These are phyloP conservation scores for Phengaris alcon DNA, from an alignment of 2,888 invertebrate genomes.

Conservation along the genomic window DNA sequence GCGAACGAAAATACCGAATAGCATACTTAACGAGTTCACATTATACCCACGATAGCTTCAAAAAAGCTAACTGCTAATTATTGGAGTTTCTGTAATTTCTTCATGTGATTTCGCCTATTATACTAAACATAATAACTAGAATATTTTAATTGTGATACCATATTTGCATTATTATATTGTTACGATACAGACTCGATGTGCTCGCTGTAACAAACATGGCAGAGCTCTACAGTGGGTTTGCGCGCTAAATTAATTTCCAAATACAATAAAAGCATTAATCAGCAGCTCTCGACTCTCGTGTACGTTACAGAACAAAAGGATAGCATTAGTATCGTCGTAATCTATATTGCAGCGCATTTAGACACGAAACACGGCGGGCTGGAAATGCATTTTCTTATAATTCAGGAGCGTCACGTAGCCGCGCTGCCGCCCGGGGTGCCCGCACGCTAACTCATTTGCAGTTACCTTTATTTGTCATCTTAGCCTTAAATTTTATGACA, in stretches of 20 bases:
- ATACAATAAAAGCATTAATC: slow-evolving; percentile 31
- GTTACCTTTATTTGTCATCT: slow-evolving; percentile 65
- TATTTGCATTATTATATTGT: slow-evolving; percentile 5
- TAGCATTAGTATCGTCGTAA: slow-evolving; percentile 49
- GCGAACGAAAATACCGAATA: slow-evolving; percentile 39
- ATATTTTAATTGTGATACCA: background rate
- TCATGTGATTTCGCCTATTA: background rate
- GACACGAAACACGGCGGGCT: slow-evolving; percentile 61
- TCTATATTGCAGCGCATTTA: slow-evolving; percentile 55
- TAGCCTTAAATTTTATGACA: slow-evolving; percentile 55
- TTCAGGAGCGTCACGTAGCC: slow-evolving; percentile 75
- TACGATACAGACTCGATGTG: background rate
- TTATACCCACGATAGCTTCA: background rate
- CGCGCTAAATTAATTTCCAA: background rate
- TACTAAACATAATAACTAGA: background rate
- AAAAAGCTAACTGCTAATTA: slow-evolving; percentile 17
- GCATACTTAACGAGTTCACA: slow-evolving; percentile 29
- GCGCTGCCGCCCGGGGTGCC: slow-evolving; percentile 58
- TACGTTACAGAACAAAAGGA: slow-evolving; percentile 37
- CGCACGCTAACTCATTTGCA: slow-evolving; percentile 73
- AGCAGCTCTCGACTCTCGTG: slow-evolving; percentile 25
- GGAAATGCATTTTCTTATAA: slow-evolving; percentile 79
- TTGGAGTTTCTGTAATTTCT: background rate
- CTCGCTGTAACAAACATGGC: background rate
- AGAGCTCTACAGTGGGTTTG: background rate